Evolutionary conservation across 2,888 invertebrate species (phyloP).

Genomic region (Neuroscelio doddi): DNA sequence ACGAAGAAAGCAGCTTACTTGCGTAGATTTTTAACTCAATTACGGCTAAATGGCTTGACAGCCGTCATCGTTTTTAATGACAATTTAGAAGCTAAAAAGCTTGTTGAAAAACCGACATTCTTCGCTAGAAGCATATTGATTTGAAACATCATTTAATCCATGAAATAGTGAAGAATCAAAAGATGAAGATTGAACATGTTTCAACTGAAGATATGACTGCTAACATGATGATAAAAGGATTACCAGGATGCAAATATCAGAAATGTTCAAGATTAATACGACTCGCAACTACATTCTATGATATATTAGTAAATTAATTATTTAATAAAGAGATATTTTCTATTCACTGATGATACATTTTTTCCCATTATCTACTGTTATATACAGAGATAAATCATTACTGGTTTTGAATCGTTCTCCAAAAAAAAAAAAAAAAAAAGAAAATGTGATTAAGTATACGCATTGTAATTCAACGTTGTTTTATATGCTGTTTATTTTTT

Average conservation of each 20-base stretch:
- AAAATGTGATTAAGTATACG: too few relatives aligned
- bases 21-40: not conserved
- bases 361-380: too few relatives aligned
- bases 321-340: too few relatives aligned
- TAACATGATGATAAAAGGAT: slow-evolving; percentile 23
- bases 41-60: not conserved
- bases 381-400: too few relatives aligned
- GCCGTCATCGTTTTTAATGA: slow-evolving; percentile 18
- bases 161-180: slow-evolving; percentile 4
- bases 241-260: slow-evolving; percentile 18
- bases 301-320: too few relatives aligned
- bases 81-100: slow-evolving; percentile 18
- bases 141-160: slow-evolving; percentile 32
- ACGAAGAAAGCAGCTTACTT: not conserved
- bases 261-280: slow-evolving; percentile 13
- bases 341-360: too few relatives aligned
- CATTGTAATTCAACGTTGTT: too few relatives aligned
- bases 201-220: slow-evolving; percentile 27
- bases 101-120: slow-evolving; percentile 25
- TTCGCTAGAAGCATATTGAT: slow-evolving; percentile 34
- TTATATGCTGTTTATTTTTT: too few relatives aligned
- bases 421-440: too few relatives aligned
- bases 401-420: too few relatives aligned
- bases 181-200: slow-evolving; percentile 10
- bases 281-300: too few relatives aligned